Base-by-base conservation (phyloP, 2,888 invertebrate species). In the Linyphia triangularis region DNA sequence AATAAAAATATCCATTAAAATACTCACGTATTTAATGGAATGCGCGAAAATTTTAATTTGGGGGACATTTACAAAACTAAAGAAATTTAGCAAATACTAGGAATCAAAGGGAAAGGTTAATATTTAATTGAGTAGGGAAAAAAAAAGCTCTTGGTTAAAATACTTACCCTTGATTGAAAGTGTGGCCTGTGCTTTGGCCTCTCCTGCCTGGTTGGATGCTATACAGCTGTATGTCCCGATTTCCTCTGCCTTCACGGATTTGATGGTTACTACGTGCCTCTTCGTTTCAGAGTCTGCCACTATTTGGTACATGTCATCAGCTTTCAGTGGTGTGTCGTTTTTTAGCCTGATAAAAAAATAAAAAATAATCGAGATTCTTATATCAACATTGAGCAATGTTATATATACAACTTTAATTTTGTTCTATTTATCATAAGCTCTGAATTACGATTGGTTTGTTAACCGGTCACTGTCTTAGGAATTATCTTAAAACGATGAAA, bases 231-330 rank as follows among this genome's bases (percentile, higher is more conserved):
- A 98, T 86, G 94, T 95, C 3, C 98, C 99, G 63, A 96, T 95
- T 91, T 96, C 93, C 91, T 96, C 96, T 0, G 95, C 94, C 0
- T 95, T 95, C 0, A 96, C 97, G 92, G 97, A 96, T 92, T 96
- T 96, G 51, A 99, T 95, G 82, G 97, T 95, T 90, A 99, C 93
- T 92, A 97, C 97, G 91, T 94, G 94, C 88, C 95, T 96, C 92
- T 97, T 97, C 81, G 96, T 96, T 92, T 98, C 97, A 93, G 97
- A 97, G 93, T 96, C 81, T 96, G 9, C 97, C 93, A 93, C 96
- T 95, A 92, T 95, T 95, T 92, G 96, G 30, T 72, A 82, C 19
- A 37, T 63, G 28, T 89, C 89, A 9, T 96, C 95, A 24, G 70
- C 75, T 13, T 90, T 90, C 6, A 91, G 24, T 1, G 90, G 86